These are phyloP conservation scores for Chiloscyllium punctatum DNA, from an alignment of 2,797 vertebrate species.

Conservation along the genomic window DNA sequence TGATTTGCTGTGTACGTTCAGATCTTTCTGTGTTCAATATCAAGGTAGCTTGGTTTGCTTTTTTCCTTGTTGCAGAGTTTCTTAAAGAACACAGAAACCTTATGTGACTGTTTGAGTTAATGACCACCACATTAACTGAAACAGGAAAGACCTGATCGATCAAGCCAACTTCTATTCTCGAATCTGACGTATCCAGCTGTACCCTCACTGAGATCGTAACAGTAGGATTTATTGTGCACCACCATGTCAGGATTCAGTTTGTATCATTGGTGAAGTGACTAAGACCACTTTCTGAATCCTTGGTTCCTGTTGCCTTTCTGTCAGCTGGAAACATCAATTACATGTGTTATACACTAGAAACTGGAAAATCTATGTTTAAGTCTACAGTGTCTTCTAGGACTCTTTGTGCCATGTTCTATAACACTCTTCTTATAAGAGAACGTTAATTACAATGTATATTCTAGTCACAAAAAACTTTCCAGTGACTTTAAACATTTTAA, in stretches of 20 bases:
- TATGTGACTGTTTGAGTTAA: too few relatives aligned
- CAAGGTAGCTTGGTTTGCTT: too few relatives aligned
- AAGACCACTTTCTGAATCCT: not conserved
- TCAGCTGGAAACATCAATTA: not conserved
- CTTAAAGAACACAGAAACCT: too few relatives aligned
- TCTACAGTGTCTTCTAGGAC: not conserved
- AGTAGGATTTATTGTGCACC: not conserved
- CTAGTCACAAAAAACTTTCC: not conserved
- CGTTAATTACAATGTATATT: not conserved
- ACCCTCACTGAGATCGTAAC: too few relatives aligned
- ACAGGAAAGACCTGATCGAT: too few relatives aligned
- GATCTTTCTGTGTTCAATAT: too few relatives aligned
- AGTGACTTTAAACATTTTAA: not conserved
- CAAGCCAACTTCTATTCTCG: too few relatives aligned
- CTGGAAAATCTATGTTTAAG: not conserved
- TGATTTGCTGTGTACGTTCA: too few relatives aligned
- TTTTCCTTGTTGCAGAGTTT: too few relatives aligned
- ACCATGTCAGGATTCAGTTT: not conserved
- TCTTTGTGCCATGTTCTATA: not conserved
- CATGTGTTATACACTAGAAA: not conserved
- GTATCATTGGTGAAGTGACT: not conserved
- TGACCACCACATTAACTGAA: too few relatives aligned
- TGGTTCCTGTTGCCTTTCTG: not conserved
- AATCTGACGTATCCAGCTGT: too few relatives aligned
- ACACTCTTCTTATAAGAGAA: not conserved